Evolutionary conservation across 2,113 vertebrate genomes (phyloP).

Genomic region (Grallaria varia): DNA sequence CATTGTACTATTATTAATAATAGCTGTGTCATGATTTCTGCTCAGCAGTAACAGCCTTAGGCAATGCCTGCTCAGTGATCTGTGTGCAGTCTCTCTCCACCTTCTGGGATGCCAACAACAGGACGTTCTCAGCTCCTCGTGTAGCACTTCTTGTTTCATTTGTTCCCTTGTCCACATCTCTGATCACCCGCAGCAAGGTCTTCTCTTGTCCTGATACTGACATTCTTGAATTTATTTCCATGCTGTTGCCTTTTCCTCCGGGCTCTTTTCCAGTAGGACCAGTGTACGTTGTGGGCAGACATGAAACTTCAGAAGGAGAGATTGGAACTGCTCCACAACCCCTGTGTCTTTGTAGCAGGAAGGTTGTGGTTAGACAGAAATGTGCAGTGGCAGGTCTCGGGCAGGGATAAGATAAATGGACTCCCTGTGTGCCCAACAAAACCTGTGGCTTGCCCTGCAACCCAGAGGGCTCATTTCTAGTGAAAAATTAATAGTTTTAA

Average conservation of each 20-base stretch:
- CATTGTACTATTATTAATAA: conserved; percentile 36
- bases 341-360: background rate
- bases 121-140: background rate
- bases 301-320: background rate
- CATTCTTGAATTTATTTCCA: conserved; percentile 10
- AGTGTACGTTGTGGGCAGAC: background rate
- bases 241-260: background rate
- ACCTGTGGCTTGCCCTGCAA: background rate
- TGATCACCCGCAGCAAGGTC: background rate
- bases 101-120: conserved; percentile 13
- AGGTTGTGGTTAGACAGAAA: background rate
- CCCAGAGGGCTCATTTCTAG: background rate
- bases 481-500: conserved; percentile 4
- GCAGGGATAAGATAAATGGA: background rate
- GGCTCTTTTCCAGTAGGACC: background rate
- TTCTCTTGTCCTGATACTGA: background rate
- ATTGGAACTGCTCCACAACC: background rate
- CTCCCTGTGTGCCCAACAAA: background rate
- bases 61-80: conserved; percentile 34
- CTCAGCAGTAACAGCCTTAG: conserved; percentile 51
- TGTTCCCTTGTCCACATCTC: background rate
- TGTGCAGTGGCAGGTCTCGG: background rate
- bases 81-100: background rate
- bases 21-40: conserved; percentile 18
- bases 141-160: conserved; percentile 17